phyloP scores from a whole-genome alignment of 92 coral and sea anemone genomes.

The Porites divaricata region DNA sequence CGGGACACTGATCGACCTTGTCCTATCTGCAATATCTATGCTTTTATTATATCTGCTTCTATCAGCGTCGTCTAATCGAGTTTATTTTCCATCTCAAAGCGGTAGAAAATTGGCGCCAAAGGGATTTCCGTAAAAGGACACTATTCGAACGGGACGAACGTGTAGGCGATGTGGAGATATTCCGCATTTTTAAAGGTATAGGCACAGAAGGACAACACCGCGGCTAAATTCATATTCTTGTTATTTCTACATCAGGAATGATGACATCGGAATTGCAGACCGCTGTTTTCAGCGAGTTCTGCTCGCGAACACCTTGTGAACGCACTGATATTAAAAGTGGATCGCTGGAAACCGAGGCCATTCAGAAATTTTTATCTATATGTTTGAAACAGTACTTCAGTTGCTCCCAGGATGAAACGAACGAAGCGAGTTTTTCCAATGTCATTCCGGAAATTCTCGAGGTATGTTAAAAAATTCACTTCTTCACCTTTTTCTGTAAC shows the following conservation, averaged over 20 bases:
- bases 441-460: background rate
- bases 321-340: background rate
- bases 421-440: background rate
- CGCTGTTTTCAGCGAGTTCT: slow-evolving; percentile 1
- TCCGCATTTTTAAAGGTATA: background rate
- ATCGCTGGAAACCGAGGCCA: slow-evolving; percentile 61
- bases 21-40: background rate
- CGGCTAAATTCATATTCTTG: background rate
- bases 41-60: background rate
- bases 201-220: background rate
- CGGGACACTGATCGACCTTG: slow-evolving; percentile 1
- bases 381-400: slow-evolving; percentile 68
- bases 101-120: slow-evolving; percentile 35
- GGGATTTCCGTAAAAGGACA: slow-evolving; percentile 11
- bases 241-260: background rate
- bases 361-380: slow-evolving; percentile 67
- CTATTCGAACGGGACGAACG: background rate
- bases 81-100: slow-evolving; percentile 8
- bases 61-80: background rate
- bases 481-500: background rate
- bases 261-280: slow-evolving; percentile 25
- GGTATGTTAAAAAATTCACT: background rate
- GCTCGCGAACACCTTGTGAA: background rate
- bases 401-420: slow-evolving; percentile 22
- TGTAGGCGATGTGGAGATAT: background rate